Evolutionary conservation across 2,113 vertebrate species (phyloP).

Genomic region (Trichechus manatus): DNA sequence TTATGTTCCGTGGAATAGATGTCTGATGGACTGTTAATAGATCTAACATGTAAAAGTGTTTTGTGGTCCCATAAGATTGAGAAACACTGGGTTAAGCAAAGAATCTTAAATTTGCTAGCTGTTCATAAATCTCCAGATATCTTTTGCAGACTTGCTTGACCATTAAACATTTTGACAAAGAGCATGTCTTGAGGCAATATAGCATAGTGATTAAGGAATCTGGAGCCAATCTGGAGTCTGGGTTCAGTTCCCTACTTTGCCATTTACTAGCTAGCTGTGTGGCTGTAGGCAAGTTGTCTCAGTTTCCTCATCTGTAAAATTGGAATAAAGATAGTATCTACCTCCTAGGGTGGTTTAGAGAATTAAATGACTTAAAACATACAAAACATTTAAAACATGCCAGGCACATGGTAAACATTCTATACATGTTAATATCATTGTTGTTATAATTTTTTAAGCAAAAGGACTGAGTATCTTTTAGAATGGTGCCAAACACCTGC

Average conservation of each 20-base stretch:
- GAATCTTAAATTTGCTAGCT: not conserved
- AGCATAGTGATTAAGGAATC: not conserved
- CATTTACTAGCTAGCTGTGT: too few relatives aligned
- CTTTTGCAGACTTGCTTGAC: not conserved
- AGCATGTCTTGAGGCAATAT: not conserved
- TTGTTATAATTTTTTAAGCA: not conserved
- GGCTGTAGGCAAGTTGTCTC: not conserved
- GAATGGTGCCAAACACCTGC: not conserved
- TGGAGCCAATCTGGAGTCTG: not conserved
- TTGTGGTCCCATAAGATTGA: not conserved
- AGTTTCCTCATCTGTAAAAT: slow-evolving; percentile 11
- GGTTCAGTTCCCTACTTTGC: not conserved
- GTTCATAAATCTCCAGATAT: not conserved
- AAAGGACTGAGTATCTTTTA: not conserved
- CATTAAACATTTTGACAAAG: not conserved
- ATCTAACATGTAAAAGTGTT: not conserved
- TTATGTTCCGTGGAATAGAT: not conserved
- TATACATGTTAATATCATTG: not conserved
- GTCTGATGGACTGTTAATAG: not conserved
- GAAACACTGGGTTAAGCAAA: not conserved
- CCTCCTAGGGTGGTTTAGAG: not conserved
- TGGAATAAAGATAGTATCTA: not conserved
- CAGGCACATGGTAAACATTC: not conserved
- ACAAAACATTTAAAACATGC: not conserved
- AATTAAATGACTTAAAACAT: not conserved